Evolutionary conservation across 1,140 invertebrate species (phyloP).

Genomic region (Hyposmocoma kahamanoa): DNA sequence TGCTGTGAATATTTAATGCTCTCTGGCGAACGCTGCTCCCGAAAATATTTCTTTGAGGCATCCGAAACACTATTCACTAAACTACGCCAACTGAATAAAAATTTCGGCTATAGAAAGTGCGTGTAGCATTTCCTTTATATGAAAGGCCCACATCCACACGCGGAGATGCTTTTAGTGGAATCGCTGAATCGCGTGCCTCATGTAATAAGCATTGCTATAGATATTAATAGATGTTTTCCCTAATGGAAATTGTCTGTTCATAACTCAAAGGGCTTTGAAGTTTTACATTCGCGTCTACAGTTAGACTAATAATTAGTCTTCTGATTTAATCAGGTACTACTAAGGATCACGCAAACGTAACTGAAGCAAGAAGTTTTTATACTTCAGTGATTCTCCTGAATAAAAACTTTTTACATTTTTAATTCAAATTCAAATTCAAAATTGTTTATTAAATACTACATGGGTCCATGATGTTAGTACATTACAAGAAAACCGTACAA

Average conservation of each 20-base stretch:
- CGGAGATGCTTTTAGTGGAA: conserved; percentile 13
- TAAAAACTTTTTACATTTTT: no score
- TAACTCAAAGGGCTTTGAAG: not conserved
- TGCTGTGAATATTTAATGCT: conserved; percentile 15
- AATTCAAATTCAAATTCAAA: no score
- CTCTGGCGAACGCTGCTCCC: conserved; percentile 6
- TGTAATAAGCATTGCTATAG: conserved; percentile 11
- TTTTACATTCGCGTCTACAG: not conserved
- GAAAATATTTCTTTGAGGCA: conserved; percentile 16
- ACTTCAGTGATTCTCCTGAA: no score
- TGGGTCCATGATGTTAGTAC: no score
- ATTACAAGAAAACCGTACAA: no score
- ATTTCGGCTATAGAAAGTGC: conserved; percentile 20
- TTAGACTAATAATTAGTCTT: not conserved
- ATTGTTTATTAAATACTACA: no score
- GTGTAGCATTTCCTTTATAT: conserved; percentile 10
- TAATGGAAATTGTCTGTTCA: conserved; percentile 8
- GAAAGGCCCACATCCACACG: not conserved
- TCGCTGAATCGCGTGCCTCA: conserved; percentile 10
- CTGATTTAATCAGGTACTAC: no score
- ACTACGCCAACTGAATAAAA: conserved; percentile 23
- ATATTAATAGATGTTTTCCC: conserved; percentile 9
- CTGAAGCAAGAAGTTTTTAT: no score
- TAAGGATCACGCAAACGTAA: not conserved
- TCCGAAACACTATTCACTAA: conserved; percentile 18